Percentiles rank a stretch among this genome's conserved stretches.
These are phyloP conservation scores for Uromys caudimaculatus DNA, from an alignment of 2,797 vertebrate species.

Conservation along the genomic window DNA sequence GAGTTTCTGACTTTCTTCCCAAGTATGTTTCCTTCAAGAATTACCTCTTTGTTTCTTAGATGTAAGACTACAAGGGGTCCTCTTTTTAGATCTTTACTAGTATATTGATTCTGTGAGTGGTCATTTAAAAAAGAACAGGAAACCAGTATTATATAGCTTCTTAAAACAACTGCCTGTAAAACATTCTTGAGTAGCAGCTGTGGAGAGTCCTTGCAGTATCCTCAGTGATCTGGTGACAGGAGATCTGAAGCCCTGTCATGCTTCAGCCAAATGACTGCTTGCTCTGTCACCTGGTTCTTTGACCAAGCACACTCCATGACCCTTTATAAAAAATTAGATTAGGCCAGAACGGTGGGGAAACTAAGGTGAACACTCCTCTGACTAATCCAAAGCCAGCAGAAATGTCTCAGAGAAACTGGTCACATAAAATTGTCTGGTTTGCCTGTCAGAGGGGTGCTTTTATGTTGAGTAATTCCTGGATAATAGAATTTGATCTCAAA, in stretches of 20 bases:
- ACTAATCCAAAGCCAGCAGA: conserved; percentile 3
- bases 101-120: background rate
- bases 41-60: background rate
- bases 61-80: background rate
- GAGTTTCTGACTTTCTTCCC: background rate
- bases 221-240: background rate
- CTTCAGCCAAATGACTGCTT: background rate
- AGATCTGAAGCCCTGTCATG: background rate
- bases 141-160: conserved; percentile 29
- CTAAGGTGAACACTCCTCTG: background rate
- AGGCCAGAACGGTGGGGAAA: background rate
- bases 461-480: background rate
- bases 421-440: background rate
- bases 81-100: background rate
- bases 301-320: background rate
- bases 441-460: background rate
- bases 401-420: background rate
- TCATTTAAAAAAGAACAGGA: background rate
- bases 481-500: background rate
- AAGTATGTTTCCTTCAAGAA: background rate
- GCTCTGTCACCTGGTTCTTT: background rate
- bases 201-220: background rate
- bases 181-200: background rate
- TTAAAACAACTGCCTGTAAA: conserved; percentile 10
- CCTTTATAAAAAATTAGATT: background rate